Base-by-base conservation (phyloP, 2,888 invertebrate species). In the Ischnus inquisitorius region DNA sequence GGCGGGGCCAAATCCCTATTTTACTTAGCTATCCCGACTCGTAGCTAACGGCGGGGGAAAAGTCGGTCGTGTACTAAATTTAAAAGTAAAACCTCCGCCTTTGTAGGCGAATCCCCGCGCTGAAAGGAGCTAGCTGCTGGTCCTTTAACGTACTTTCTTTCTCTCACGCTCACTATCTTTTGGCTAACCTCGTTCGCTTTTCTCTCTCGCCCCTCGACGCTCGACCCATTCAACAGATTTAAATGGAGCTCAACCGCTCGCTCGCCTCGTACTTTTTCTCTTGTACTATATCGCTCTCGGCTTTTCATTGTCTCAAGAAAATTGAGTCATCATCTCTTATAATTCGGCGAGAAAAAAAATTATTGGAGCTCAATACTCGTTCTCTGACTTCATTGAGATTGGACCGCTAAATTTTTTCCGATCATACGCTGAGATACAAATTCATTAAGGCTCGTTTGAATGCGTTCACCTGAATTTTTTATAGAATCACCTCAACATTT, bases 31-130 rank as follows among this genome's bases (percentile, higher is more conserved):
- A 86, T 86, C 60, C 85, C 82, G 81, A 80, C 82, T 79, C 84
- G 68, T 79, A 64, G 77, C 84, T 85, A 83, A 83, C 82, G 87
- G 83, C 69, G 85, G 68, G 69, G 86, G 85, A 81, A 85, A 83
- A 87, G 85, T 87, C 88, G 86, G 87, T 87, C 90, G 91, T 90
- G 92, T 91, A 92, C 91, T 92, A 93, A 92, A 93, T 93, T 93
- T 92, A 91, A 91, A 90, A 91, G 90, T 92, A 92, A 92, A 91
- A 91, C 91, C 91, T 88, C 90, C 87, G 92, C 90, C 91, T 92
- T 92, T 92, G 91, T 91, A 91, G 89, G 89, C 88, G 90, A 91
- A 91, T 90, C 91, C 90, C 89, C 79, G 87, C 85, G 89, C 86
- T 89, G 91, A 89, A 91, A 91, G 91, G 79, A 90, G 88, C 89